These are phyloP conservation scores for Biston stratarius DNA, from an alignment of 2,888 invertebrate genomes.

Conservation along the genomic window DNA sequence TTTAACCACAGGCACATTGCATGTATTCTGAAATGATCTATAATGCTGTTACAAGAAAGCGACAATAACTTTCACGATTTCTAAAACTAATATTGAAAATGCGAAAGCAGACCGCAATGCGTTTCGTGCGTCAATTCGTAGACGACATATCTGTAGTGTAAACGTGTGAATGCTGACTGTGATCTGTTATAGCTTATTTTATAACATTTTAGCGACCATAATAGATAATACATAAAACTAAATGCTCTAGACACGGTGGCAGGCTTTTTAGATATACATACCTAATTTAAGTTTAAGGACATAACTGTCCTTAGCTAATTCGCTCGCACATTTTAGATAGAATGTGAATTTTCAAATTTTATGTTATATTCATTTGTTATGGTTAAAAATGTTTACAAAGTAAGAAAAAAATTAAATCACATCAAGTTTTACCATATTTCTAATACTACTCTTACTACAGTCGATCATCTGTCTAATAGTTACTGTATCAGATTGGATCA, in stretches of 20 bases:
- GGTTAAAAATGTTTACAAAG: too few relatives aligned
- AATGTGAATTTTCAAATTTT: too few relatives aligned
- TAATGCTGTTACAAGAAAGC: conserved; percentile 44
- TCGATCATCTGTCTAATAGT: too few relatives aligned
- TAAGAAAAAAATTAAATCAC: too few relatives aligned
- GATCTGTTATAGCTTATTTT: neutral
- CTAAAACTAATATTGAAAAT: conserved; percentile 43
- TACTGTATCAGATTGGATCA: too few relatives aligned
- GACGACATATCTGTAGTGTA: conserved; percentile 19
- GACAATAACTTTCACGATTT: conserved; percentile 46
- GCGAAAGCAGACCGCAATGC: conserved; percentile 42
- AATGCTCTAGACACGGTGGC: neutral
- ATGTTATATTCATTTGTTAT: too few relatives aligned
- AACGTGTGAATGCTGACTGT: conserved; percentile 13
- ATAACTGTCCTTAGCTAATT: too few relatives aligned
- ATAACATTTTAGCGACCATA: neutral
- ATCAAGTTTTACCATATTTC: too few relatives aligned
- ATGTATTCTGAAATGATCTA: conserved; percentile 41
- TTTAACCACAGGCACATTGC: conserved; percentile 30
- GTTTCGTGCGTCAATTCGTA: conserved; percentile 21
- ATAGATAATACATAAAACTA: neutral
- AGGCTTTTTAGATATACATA: neutral
- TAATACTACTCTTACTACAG: too few relatives aligned
- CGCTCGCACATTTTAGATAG: too few relatives aligned
- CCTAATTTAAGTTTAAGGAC: too few relatives aligned